Conservation (phyloP, 2,797 vertebrate genomes). For the Dallia pectoralis region DNA sequence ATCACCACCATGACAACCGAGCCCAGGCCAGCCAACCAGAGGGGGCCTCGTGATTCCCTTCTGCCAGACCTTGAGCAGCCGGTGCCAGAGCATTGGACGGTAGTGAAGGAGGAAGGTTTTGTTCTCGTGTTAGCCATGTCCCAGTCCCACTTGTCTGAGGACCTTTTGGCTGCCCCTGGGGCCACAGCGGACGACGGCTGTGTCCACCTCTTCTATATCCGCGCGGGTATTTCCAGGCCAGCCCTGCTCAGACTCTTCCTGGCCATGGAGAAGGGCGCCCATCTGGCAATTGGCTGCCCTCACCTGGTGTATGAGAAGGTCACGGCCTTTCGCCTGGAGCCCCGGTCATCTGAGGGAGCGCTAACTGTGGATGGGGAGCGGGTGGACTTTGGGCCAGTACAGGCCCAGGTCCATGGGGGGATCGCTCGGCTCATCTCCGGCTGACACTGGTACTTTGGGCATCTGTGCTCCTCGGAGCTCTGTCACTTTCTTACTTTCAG, state of each 20-base stretch:
- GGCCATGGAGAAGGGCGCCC: slow-evolving; percentile 89
- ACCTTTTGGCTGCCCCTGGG: slow-evolving; percentile 79
- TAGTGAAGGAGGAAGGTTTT: slow-evolving; percentile 85
- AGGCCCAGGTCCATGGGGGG: slow-evolving; percentile 85
- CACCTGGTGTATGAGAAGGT: slow-evolving; percentile 80
- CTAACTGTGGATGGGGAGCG: slow-evolving; percentile 89
- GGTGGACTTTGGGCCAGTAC: slow-evolving; percentile 82
- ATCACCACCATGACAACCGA: slow-evolving; percentile 37
- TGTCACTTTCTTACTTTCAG: slow-evolving; percentile 20
- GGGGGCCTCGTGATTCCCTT: slow-evolving; percentile 67
- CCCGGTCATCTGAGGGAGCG: slow-evolving; percentile 71
- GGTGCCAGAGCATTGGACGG: slow-evolving; percentile 83
- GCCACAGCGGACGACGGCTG: slow-evolving; percentile 73
- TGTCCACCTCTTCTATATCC: slow-evolving; percentile 89
- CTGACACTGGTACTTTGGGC: slow-evolving; percentile 41
- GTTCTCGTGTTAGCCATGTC: slow-evolving; percentile 85
- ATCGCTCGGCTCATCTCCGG: slow-evolving; percentile 76
- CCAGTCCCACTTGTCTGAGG: slow-evolving; percentile 89
- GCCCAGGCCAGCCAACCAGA: background rate
- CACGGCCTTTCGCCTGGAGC: slow-evolving; percentile 86
- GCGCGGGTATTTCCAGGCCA: slow-evolving; percentile 82
- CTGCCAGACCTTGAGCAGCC: slow-evolving; percentile 81
- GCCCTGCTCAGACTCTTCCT: slow-evolving; percentile 86
- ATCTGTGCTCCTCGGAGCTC: slow-evolving; percentile 23
- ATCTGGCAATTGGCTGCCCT: slow-evolving; percentile 80